Percentiles rank a stretch among this genome's conserved stretches.
These are phyloP conservation scores for Chaetorhynchus papuensis DNA, from an alignment of 2,113 vertebrate genomes.

Conservation along the genomic window DNA sequence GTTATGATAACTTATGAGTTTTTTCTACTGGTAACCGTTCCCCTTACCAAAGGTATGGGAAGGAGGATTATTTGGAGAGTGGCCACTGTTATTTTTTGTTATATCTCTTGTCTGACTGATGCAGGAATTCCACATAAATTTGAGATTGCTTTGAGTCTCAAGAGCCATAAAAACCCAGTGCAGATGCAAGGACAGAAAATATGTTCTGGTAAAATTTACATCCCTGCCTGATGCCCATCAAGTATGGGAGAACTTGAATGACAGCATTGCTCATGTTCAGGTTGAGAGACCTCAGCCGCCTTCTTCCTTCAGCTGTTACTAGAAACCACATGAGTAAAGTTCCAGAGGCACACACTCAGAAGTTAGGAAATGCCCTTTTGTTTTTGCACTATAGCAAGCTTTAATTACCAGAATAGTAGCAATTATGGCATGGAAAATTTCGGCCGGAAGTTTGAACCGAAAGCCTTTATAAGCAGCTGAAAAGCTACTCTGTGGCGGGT, in stretches of 20 bases:
- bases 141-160: neutral
- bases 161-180: neutral
- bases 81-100: neutral
- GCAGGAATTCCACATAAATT: neutral
- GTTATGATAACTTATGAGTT: neutral
- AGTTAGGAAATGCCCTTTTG: neutral
- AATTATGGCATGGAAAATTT: slow-evolving; percentile 32
- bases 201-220: neutral
- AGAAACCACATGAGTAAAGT: neutral
- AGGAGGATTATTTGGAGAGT: neutral
- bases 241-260: neutral
- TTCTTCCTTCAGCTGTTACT: neutral
- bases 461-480: slow-evolving; percentile 29
- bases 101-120: neutral
- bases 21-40: neutral
- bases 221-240: neutral
- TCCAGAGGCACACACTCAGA: neutral
- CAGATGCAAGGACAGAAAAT: neutral
- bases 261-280: neutral
- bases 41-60: neutral
- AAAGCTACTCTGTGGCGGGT: neutral
- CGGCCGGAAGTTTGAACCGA: neutral
- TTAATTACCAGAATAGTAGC: slow-evolving; percentile 27
- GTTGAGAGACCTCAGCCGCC: neutral
- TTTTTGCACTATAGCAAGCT: neutral